phyloP scores from a whole-genome alignment of 37 sponge, comb jelly and placozoan genomes.

The Tethya wilhelma region DNA sequence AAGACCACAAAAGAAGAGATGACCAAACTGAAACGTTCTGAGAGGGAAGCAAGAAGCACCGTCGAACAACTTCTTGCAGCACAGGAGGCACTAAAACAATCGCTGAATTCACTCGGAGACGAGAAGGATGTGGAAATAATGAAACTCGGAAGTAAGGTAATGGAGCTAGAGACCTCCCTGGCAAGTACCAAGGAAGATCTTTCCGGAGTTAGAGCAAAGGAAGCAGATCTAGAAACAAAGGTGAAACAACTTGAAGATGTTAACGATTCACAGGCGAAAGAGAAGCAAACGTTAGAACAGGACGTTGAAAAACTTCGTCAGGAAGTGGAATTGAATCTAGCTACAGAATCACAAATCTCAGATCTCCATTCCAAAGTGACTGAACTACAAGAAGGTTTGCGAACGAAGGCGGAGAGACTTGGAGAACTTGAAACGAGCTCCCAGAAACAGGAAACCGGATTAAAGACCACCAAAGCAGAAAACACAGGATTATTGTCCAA shows the following conservation, averaged over 20 bases:
- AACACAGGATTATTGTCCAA: slow-evolving; percentile 9
- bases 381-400: slow-evolving; percentile 23
- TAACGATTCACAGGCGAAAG: neutral
- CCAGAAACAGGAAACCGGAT: neutral
- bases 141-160: slow-evolving; percentile 22
- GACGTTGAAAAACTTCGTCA: slow-evolving; percentile 5
- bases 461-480: neutral
- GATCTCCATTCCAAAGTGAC: slow-evolving; percentile 17
- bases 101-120: slow-evolving; percentile 34
- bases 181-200: neutral
- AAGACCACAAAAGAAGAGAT: slow-evolving; percentile 9
- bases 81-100: slow-evolving; percentile 57
- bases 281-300: neutral
- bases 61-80: slow-evolving; percentile 39
- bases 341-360: slow-evolving; percentile 2
- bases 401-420: slow-evolving; percentile 4
- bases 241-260: slow-evolving; percentile 11
- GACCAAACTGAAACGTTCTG: slow-evolving; percentile 7
- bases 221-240: slow-evolving; percentile 3
- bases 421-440: neutral
- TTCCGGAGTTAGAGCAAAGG: neutral
- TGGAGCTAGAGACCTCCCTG: slow-evolving; percentile 9
- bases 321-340: neutral
- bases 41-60: slow-evolving; percentile 30
- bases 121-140: slow-evolving; percentile 65